A percentile compares a stretch with the other conserved stretches of the same genome.
Evolutionary conservation across 2,113 vertebrate genomes (phyloP).

Genomic region (Solea solea): DNA sequence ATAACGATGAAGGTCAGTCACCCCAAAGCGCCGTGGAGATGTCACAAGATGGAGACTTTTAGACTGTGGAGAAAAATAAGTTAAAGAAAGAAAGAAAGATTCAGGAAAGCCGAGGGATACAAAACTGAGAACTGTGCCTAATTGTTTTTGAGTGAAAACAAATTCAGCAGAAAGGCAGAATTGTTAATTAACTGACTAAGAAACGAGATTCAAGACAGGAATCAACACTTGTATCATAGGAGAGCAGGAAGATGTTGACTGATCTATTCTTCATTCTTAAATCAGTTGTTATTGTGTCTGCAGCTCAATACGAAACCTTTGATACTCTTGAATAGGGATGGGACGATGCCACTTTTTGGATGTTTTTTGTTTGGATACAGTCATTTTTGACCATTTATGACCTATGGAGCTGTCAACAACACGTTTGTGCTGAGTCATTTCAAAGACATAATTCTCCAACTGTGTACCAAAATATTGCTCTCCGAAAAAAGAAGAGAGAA

Average conservation of each 20-base stretch:
- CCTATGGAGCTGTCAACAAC: no score
- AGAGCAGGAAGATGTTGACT: background rate
- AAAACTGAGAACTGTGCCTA: constrained; percentile 5
- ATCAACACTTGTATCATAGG: background rate
- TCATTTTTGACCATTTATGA: no score
- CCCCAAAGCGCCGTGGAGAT: no score
- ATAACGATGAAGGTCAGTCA: constrained; percentile 37
- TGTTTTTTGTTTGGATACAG: no score
- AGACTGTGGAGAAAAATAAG: constrained; percentile 30
- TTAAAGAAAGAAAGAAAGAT: constrained; percentile 9
- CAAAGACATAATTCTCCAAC: no score
- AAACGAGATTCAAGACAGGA: constrained; percentile 6
- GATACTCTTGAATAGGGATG: no score
- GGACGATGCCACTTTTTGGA: no score
- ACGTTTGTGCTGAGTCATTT: no score
- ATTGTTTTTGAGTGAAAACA: background rate
- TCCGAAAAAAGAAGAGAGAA: no score
- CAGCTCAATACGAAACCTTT: no score
- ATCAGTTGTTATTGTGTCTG: no score
- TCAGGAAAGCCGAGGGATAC: background rate
- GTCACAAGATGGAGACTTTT: constrained; percentile 26
- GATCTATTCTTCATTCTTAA: background rate
- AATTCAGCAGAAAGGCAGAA: constrained; percentile 3
- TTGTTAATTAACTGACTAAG: constrained; percentile 18
- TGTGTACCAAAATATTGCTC: no score